A percentile compares a stretch with the other conserved stretches of the same genome.
Evolutionary conservation across 1,140 invertebrate genomes (phyloP).

Genomic region (Coelopa frigida): DNA sequence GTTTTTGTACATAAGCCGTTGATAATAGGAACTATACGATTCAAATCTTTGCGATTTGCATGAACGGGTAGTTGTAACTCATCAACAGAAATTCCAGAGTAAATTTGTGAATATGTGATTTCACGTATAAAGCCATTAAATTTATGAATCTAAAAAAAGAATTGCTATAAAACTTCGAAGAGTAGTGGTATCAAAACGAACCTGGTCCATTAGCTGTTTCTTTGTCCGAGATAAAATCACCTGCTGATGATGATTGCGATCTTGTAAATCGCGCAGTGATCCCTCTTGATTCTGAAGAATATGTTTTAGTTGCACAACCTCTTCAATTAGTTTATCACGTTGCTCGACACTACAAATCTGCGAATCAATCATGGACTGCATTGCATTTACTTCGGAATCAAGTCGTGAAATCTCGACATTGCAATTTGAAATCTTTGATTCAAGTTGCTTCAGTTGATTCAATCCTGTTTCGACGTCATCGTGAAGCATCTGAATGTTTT

Average conservation of each 20-base stretch:
- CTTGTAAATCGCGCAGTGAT: conserved; percentile 16
- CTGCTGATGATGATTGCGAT: conserved; percentile 25
- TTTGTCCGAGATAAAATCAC: conserved; percentile 27
- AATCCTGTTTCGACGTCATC: conserved; percentile 5
- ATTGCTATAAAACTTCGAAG: neutral
- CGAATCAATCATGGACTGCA: neutral
- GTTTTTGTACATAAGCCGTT: neutral
- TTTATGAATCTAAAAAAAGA: conserved; percentile 13
- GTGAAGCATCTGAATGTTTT: neutral
- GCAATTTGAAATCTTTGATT: conserved; percentile 13
- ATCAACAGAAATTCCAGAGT: conserved; percentile 7
- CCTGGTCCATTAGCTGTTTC: conserved; percentile 25
- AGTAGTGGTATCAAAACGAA: neutral
- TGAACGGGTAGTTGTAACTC: conserved; percentile 20
- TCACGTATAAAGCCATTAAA: conserved; percentile 24
- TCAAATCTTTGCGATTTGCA: conserved; percentile 14
- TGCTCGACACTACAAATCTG: conserved; percentile 7
- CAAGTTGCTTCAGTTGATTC: neutral
- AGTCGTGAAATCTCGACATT: conserved; percentile 3
- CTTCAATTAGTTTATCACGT: conserved; percentile 3
- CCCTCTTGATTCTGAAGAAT: conserved; percentile 20
- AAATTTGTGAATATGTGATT: conserved; percentile 14
- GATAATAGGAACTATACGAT: conserved; percentile 10
- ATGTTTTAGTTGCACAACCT: conserved; percentile 11
- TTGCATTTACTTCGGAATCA: neutral